Base-by-base conservation (phyloP, 2,888 invertebrate species). In the Drosophila sordidula region DNA sequence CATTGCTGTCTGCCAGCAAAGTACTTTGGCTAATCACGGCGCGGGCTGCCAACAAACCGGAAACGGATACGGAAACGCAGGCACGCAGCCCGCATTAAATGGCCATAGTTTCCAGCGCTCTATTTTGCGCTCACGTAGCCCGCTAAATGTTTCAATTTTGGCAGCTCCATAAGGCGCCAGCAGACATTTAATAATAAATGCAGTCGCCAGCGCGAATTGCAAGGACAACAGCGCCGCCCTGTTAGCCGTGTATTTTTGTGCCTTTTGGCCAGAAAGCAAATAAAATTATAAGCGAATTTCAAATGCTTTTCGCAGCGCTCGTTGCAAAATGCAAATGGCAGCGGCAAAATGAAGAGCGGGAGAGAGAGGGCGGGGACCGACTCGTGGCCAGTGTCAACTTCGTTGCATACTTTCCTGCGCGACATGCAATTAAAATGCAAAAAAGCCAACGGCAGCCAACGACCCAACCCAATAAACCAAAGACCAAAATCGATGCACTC, bases 381-480 rank as follows among this genome's bases (percentile, higher is more conserved):
- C 18, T 29, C 22, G 16, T 45, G 64, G 44, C 45, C 57, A 63
- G 62, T 65, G 68, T 75, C 71, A 86, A 72, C 78, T 80, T 71
- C 71, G 65, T 66, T 81, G 85, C 87, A 84, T 81, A 86, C 85
- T 87, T 87, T 87, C 62, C 71, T 49, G 75, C 75, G 79, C 84
- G 70, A 69, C 87, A 86, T 81, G 83, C 87, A 89, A 89, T 89
- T 89, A 89, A 89, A 89, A 89, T 89, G 81, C 89, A 87, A 88
- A 89, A 78, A 75, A 72, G 73, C 78, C 77, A 85, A 65, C 78
- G 70, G 74, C 70, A 72, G 58, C 66, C 66, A 62, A 46, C 50
- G 14, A 3, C 25, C 6, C 56, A 11, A 1, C 25, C 14, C 22
- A 59, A 70, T 51, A 70, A 66, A 65, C 71, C 83, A 80, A 82